Percentiles rank a stretch among this genome's conserved stretches.
Evolutionary conservation across 2,888 invertebrate genomes (phyloP).

Genomic region (Alsophila aescularia): DNA sequence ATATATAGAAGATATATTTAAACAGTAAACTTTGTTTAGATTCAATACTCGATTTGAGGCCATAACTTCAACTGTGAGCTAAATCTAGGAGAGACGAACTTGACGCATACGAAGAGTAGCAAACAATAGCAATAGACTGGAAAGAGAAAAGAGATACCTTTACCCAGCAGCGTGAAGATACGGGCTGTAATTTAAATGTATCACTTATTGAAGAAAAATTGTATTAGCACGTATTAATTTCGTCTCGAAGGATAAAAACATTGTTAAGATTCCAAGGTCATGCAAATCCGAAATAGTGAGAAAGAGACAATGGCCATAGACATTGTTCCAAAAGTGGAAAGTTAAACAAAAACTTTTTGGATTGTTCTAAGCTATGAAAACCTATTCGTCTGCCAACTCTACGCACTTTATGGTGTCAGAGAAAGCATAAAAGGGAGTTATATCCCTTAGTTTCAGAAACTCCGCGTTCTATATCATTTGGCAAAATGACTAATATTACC

Average conservation of each 20-base stretch:
- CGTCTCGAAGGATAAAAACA: background rate
- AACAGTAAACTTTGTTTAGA: too few species aligned
- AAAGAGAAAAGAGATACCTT: too few species aligned
- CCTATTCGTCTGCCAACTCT: slow-evolving; percentile 12
- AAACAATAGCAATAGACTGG: too few species aligned
- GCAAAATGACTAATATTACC: slow-evolving; percentile 13
- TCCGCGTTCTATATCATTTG: slow-evolving; percentile 16
- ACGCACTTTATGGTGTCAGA: slow-evolving; percentile 20
- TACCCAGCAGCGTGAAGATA: too few species aligned
- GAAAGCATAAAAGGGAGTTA: slow-evolving; percentile 23
- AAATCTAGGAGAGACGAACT: too few species aligned
- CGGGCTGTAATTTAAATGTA: too few species aligned
- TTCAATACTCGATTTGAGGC: too few species aligned
- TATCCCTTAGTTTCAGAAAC: slow-evolving; percentile 18
- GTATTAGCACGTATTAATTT: background rate
- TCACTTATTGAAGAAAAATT: too few species aligned
- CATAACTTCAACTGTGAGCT: too few species aligned
- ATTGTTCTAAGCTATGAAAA: slow-evolving; percentile 23
- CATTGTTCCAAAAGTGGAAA: slow-evolving; percentile 5
- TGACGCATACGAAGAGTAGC: too few species aligned
- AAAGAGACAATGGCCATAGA: slow-evolving; percentile 12
- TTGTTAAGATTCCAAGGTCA: background rate
- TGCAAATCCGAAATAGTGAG: slow-evolving; percentile 3
- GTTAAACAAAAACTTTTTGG: slow-evolving; percentile 17
- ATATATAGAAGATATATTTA: too few species aligned